Percentiles rank a stretch among this genome's conserved stretches.
phyloP scores from a whole-genome alignment of 1,140 invertebrate genomes.

The Sycobia sp. region DNA sequence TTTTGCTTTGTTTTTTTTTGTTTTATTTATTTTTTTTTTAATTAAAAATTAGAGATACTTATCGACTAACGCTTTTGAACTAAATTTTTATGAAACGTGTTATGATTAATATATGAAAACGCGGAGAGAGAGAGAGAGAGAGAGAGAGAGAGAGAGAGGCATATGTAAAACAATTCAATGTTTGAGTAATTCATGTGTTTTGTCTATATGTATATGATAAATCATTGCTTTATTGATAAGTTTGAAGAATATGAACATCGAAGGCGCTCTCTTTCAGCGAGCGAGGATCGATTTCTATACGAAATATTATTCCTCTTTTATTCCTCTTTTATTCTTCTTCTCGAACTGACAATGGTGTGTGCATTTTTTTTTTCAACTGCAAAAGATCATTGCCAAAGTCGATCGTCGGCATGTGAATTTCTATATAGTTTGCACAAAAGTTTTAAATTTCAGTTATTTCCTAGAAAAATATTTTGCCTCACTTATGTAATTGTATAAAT shows the following conservation, averaged over 20 bases:
- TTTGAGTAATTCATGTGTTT: background rate
- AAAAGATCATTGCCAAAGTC: conserved; percentile 26
- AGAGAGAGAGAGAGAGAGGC: background rate
- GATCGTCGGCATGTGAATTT: too few species aligned
- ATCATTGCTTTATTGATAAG: conserved; percentile 14
- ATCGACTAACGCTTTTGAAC: too few species aligned
- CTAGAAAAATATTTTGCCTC: conserved; percentile 28
- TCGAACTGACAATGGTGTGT: background rate
- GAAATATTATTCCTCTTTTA: too few species aligned
- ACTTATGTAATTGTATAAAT: background rate
- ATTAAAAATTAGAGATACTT: too few species aligned
- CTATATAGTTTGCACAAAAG: too few species aligned
- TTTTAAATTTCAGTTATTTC: background rate
- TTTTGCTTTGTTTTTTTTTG: too few species aligned
- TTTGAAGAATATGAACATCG: conserved; percentile 28
- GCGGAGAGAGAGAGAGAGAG: background rate
- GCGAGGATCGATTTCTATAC: background rate
- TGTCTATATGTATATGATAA: background rate
- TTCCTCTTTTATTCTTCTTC: background rate
- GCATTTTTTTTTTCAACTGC: background rate
- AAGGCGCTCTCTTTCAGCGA: conserved; percentile 11
- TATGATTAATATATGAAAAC: too few species aligned
- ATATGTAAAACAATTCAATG: background rate
- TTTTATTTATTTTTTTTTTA: too few species aligned
- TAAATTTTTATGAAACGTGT: too few species aligned